phyloP scores from a whole-genome alignment of 2,113 vertebrate genomes.

The Bungarus multicinctus region DNA sequence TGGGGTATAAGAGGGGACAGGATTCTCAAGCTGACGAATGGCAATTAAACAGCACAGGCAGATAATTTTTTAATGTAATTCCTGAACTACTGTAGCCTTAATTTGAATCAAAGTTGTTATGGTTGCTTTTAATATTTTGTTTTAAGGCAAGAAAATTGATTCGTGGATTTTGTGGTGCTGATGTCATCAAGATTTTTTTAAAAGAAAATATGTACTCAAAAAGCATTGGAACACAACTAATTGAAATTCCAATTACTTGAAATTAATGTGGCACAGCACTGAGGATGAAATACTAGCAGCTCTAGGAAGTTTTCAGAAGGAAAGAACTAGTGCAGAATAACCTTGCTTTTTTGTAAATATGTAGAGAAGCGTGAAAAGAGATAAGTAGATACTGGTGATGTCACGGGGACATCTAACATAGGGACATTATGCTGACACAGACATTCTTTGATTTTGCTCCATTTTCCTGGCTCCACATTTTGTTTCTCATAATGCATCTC shows the following conservation, averaged over 20 bases:
- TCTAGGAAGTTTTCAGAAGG: not conserved
- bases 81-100: not conserved
- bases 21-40: not conserved
- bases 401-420: not conserved
- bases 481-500: constrained; percentile 7
- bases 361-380: not conserved
- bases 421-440: not conserved
- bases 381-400: not conserved
- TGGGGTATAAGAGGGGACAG: not conserved
- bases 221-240: not conserved
- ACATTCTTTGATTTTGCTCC: not conserved
- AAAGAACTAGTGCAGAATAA: not conserved
- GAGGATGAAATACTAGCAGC: not conserved
- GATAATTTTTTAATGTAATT: not conserved
- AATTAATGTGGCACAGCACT: not conserved
- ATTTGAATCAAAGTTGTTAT: not conserved
- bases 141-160: not conserved
- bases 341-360: not conserved
- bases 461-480: not conserved
- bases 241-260: not conserved
- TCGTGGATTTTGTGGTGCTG: not conserved
- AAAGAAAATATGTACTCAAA: not conserved
- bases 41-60: not conserved
- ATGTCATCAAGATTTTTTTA: not conserved
- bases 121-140: not conserved